phyloP scores from a whole-genome alignment of 2,888 invertebrate species.

The Aleiodes leptofemur region DNA sequence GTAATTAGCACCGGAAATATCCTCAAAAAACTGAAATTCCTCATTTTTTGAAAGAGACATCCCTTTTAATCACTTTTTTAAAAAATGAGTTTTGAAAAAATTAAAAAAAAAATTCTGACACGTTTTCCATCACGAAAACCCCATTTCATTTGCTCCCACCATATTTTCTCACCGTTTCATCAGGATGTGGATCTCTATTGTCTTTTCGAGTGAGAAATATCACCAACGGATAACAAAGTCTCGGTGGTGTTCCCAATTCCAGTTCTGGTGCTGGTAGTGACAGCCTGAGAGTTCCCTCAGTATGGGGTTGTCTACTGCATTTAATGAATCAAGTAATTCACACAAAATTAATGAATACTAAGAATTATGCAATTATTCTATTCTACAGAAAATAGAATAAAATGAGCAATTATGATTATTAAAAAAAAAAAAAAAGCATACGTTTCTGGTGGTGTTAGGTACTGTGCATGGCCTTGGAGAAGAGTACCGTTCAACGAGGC shows the following conservation, averaged over 20 bases:
- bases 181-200: conserved; percentile 82
- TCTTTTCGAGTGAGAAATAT: conserved; percentile 84
- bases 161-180: conserved; percentile 81
- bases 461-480: conserved; percentile 77
- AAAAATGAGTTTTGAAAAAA: no score
- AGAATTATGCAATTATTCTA: not conserved
- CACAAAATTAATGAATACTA: not conserved
- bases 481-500: conserved; percentile 79
- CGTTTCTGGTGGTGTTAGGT: conserved; percentile 72
- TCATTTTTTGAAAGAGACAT: no score
- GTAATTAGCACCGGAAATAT: no score
- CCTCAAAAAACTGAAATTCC: no score
- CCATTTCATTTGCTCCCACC: not conserved
- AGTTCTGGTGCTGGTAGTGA: conserved; percentile 80
- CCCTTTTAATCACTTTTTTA: no score
- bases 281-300: conserved; percentile 81
- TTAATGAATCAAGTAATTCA: conserved; percentile 65
- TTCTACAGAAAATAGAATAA: not conserved
- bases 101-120: no score
- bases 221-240: conserved; percentile 86
- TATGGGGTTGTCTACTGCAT: conserved; percentile 81
- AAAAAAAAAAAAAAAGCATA: conserved; percentile 56
- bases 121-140: no score
- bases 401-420: not conserved
- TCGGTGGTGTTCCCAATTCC: conserved; percentile 84